phyloP scores from a whole-genome alignment of 2,888 invertebrate species.

The Plagodis dolabraria region DNA sequence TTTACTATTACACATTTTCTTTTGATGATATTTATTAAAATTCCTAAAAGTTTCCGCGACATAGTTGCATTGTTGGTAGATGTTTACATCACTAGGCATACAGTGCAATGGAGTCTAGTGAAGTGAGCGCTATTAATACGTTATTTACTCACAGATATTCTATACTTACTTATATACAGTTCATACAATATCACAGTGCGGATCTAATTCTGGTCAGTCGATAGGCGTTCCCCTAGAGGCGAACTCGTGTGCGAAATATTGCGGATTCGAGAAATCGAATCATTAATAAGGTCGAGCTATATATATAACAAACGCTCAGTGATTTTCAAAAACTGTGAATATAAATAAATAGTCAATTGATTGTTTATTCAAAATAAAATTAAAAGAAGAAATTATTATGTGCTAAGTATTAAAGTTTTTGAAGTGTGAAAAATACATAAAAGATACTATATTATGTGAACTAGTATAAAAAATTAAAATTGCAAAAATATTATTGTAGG shows the following conservation, averaged over 20 bases:
- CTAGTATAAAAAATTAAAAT: too few relatives aligned
- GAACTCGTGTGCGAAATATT: conserved; percentile 6
- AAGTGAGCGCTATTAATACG: conserved; percentile 72
- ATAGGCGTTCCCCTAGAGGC: conserved; percentile 21
- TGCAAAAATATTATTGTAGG: too few relatives aligned
- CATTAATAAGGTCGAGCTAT: too few relatives aligned
- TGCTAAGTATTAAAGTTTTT: too few relatives aligned
- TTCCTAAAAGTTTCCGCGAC: not conserved
- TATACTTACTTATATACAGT: conserved; percentile 7
- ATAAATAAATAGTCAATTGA: too few relatives aligned
- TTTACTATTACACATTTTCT: not conserved
- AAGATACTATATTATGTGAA: too few relatives aligned
- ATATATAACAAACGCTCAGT: too few relatives aligned
- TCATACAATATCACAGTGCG: conserved; percentile 28
- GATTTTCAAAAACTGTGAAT: too few relatives aligned
- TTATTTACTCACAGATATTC: conserved; percentile 49
- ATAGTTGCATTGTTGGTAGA: not conserved
- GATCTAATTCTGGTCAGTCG: conserved; percentile 34
- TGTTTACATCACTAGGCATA: conserved; percentile 11
- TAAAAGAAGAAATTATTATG: too few relatives aligned
- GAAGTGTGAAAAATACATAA: too few relatives aligned
- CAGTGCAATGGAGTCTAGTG: conserved; percentile 42
- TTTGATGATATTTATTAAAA: not conserved
- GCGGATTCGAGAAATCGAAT: not conserved
- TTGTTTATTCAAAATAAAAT: too few relatives aligned